Evolutionary conservation across 2,888 invertebrate genomes (phyloP).

Genomic region (Drosophila ustulata): DNA sequence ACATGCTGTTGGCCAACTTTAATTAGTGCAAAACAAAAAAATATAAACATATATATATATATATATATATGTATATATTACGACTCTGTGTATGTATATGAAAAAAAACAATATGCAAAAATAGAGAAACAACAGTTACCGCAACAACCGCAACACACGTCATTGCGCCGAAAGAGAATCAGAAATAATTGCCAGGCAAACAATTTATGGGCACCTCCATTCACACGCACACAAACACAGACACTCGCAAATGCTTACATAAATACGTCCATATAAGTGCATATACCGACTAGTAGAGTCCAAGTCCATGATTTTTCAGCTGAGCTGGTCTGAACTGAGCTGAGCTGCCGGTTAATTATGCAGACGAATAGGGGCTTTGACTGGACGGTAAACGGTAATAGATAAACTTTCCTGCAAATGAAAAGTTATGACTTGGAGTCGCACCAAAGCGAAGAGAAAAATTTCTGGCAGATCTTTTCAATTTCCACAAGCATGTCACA

Average conservation of each 20-base stretch:
- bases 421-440: slow-evolving; percentile 36
- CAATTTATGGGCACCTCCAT: slow-evolving; percentile 39
- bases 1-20: slow-evolving; percentile 44
- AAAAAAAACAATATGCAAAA: slow-evolving; percentile 27
- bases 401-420: slow-evolving; percentile 51
- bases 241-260: slow-evolving; percentile 8
- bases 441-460: slow-evolving; percentile 18
- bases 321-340: slow-evolving; percentile 8
- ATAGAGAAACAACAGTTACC: slow-evolving; percentile 40
- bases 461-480: slow-evolving; percentile 25
- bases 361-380: slow-evolving; percentile 18
- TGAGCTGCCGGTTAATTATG: slow-evolving; percentile 43
- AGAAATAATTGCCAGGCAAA: slow-evolving; percentile 53
- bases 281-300: not conserved
- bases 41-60: not conserved
- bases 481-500: not conserved
- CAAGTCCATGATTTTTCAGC: slow-evolving; percentile 25
- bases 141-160: slow-evolving; percentile 55
- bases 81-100: not conserved
- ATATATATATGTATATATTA: slow-evolving; percentile 11
- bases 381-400: slow-evolving; percentile 20
- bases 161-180: slow-evolving; percentile 43
- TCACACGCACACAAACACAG: slow-evolving; percentile 9
- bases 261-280: slow-evolving; percentile 1
- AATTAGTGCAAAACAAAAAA: slow-evolving; percentile 39